phyloP scores from a whole-genome alignment of 2,797 vertebrate species.

The Molossus alvarezi region DNA sequence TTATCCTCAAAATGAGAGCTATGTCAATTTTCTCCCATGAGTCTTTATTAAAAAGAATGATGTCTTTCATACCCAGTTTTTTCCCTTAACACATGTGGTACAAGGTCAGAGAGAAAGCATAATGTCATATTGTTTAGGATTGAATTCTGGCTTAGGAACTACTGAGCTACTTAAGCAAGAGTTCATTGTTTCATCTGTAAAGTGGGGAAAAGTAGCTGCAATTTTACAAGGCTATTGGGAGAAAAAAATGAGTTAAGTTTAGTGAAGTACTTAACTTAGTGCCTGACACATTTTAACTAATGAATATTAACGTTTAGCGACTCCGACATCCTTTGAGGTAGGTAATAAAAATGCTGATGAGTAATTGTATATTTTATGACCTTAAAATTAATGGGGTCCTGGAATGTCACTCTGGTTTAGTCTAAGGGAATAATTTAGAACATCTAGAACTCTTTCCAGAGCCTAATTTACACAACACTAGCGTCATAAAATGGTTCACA shows the following conservation, averaged over 20 bases:
- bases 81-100: background rate
- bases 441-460: conserved; percentile 7
- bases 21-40: background rate
- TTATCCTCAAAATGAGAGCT: background rate
- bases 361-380: background rate
- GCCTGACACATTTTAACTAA: background rate
- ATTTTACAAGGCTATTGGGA: background rate
- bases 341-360: background rate
- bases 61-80: background rate
- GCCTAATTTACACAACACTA: background rate
- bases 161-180: background rate
- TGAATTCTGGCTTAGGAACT: background rate
- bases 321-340: background rate
- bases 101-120: background rate
- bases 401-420: conserved; percentile 5
- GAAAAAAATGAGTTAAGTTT: background rate
- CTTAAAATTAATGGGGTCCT: background rate
- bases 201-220: background rate
- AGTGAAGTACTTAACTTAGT: background rate
- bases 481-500: background rate
- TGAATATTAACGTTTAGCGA: background rate
- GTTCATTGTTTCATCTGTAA: background rate
- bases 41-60: background rate
- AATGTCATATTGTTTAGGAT: background rate
- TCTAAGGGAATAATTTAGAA: conserved; percentile 18